Conservation (phyloP, 1,140 invertebrate genomes). For the Drosophila simulans region DNA sequence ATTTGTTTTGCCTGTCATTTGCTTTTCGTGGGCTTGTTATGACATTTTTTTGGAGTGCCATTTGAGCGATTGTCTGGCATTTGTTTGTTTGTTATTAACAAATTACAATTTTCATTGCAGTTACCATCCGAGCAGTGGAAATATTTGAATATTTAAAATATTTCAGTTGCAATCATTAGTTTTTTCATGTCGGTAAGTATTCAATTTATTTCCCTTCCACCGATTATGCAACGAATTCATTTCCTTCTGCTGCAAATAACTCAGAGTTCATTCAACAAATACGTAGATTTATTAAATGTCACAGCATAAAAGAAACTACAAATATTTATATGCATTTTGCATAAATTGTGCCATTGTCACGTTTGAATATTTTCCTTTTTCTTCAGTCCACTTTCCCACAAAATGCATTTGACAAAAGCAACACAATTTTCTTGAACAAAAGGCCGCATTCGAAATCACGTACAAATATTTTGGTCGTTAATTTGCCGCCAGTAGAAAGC, state of each 20-base stretch:
- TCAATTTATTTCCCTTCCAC: neutral
- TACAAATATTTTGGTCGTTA: conserved; percentile 73
- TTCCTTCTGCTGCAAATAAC: conserved; percentile 24
- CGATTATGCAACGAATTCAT: conserved; percentile 30
- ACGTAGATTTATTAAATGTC: conserved; percentile 54
- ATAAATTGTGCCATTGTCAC: conserved; percentile 76
- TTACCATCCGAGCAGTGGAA: conserved; percentile 7
- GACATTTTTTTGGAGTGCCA: conserved; percentile 60
- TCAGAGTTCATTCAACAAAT: conserved; percentile 32
- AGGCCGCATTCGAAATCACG: conserved; percentile 56
- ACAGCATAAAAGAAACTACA: conserved; percentile 38
- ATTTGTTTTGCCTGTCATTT: conserved; percentile 65
- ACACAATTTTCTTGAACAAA: conserved; percentile 37
- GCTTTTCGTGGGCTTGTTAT: conserved; percentile 45
- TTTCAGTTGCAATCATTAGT: neutral
- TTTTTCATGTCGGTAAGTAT: conserved; percentile 22
- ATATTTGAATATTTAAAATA: conserved; percentile 28
- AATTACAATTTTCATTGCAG: conserved; percentile 39
- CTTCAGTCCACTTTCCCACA: conserved; percentile 33
- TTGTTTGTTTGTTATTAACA: conserved; percentile 47
- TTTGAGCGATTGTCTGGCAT: conserved; percentile 72
- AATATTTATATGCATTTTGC: conserved; percentile 68
- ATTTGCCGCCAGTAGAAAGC: conserved; percentile 73
- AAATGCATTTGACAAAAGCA: conserved; percentile 68
- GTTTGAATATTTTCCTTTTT: conserved; percentile 39